Evolutionary conservation across 1,140 invertebrate species (phyloP), one percentile per base, ranked within the genome.

Genomic region (Lepidurus packardi): DNA sequence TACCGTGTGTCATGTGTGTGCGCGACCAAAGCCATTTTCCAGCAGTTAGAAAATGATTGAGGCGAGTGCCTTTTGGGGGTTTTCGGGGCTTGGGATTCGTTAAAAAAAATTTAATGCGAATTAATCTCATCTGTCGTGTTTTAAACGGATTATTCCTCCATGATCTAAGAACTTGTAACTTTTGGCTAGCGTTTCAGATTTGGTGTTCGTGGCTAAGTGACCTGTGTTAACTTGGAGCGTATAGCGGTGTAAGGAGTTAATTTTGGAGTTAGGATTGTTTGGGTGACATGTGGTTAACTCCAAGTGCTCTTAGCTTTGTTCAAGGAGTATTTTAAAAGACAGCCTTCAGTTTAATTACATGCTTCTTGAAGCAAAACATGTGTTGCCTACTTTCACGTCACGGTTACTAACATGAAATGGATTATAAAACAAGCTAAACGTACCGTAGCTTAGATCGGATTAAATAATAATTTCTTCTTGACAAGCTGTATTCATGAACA

Each of bases 51-150:
- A 34, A 34, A 65, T 21, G 53, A 7, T n/a, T 13, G 53, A 7
- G 53, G 53, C 53, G 53, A 65, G 53, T 65, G 53, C 53, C 53
- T 65, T 65, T 65, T 65, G 13, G 21, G 53, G 53, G 53, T n/a
- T 65, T 65, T 7, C 21, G 53, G 53, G 53, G 7, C 53, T 65
- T 65, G 16, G 53, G 53, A 13, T 65, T 65, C 9, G 16, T 65
- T 65, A 65, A 65, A 16, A 13, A 65, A 21, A 65, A 65, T 65
- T 65, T n/a, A 47, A 8, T 65, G 53, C 53, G 21, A 16, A 65
- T 65, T 65, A 65, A 65, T 65, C 53, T 65, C 53, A 16, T 65
- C 16, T 65, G 53, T 65, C 53, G 53, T 65, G 7, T 21, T 65
- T 65, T 65, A 9, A 65, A 34, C 34, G 34, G 34, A 34, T 34